Evolutionary conservation across 2,113 vertebrate species (phyloP).

Genomic region (Callipepla californica): DNA sequence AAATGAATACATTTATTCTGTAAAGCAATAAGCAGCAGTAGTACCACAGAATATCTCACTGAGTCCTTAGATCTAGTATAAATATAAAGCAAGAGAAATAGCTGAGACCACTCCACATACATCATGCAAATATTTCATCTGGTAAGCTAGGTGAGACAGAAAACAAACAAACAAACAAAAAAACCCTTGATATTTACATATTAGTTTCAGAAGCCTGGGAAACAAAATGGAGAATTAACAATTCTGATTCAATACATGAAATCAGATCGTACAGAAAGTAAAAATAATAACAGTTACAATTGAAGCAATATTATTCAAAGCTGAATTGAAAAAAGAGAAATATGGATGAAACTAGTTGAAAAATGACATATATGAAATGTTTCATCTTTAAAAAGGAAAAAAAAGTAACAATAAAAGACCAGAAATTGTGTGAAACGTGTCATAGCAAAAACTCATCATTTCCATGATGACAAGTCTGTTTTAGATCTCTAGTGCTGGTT

Average conservation of each 20-base stretch:
- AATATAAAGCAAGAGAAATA: background rate
- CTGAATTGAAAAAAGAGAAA: background rate
- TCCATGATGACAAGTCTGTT: background rate
- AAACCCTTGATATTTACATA: background rate
- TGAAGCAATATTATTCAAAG: background rate
- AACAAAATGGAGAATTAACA: background rate
- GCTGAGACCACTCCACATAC: background rate
- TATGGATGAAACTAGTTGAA: background rate
- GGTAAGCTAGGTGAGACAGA: background rate
- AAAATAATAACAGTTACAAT: background rate
- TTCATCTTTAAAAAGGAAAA: background rate
- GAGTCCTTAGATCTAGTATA: background rate
- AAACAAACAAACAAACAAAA: background rate
- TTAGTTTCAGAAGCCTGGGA: background rate
- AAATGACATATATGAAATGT: background rate
- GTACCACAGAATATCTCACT: background rate
- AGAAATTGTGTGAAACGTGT: background rate
- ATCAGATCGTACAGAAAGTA: background rate
- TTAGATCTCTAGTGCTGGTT: background rate
- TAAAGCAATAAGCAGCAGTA: background rate
- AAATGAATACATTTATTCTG: background rate
- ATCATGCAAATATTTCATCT: background rate
- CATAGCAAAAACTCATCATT: background rate
- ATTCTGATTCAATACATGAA: background rate
- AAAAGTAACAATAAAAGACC: background rate